These are phyloP conservation scores for Agrotis exclamationis DNA, from an alignment of 2,888 invertebrate species.

Conservation along the genomic window DNA sequence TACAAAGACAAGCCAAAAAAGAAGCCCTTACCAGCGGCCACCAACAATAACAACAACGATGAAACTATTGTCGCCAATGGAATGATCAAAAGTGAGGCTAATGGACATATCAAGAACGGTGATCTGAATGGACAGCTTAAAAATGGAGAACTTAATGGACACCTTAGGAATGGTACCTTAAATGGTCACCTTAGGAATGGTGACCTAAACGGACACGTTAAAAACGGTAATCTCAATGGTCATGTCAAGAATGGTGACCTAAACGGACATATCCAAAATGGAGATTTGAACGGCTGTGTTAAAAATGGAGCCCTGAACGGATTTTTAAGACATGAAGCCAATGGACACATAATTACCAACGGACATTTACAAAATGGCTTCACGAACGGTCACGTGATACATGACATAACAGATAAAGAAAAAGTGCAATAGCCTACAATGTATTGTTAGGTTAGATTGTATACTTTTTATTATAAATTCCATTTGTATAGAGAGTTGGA, in stretches of 20 bases:
- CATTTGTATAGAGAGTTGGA: slow-evolving; percentile 52
- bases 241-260: slow-evolving; percentile 58
- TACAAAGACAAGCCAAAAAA: slow-evolving; percentile 89
- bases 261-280: slow-evolving; percentile 63
- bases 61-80: slow-evolving; percentile 65
- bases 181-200: slow-evolving; percentile 72
- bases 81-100: slow-evolving; percentile 61
- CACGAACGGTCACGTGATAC: slow-evolving; percentile 73
- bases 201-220: slow-evolving; percentile 66
- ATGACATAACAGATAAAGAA: slow-evolving; percentile 77
- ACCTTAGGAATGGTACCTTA: slow-evolving; percentile 39
- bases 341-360: slow-evolving; percentile 55
- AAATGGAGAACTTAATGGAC: slow-evolving; percentile 54
- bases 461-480: slow-evolving; percentile 59
- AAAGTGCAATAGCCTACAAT: slow-evolving; percentile 80
- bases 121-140: slow-evolving; percentile 43
- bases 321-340: slow-evolving; percentile 56
- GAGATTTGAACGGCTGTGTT: slow-evolving; percentile 44
- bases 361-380: slow-evolving; percentile 73
- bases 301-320: slow-evolving; percentile 67
- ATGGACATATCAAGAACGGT: slow-evolving; percentile 66
- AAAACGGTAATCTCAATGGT: slow-evolving; percentile 64
- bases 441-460: slow-evolving; percentile 58
- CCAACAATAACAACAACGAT: slow-evolving; percentile 66
- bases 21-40: slow-evolving; percentile 54